Base-by-base conservation (phyloP, 2,113 vertebrate species). In the Copsychus sechellarum region DNA sequence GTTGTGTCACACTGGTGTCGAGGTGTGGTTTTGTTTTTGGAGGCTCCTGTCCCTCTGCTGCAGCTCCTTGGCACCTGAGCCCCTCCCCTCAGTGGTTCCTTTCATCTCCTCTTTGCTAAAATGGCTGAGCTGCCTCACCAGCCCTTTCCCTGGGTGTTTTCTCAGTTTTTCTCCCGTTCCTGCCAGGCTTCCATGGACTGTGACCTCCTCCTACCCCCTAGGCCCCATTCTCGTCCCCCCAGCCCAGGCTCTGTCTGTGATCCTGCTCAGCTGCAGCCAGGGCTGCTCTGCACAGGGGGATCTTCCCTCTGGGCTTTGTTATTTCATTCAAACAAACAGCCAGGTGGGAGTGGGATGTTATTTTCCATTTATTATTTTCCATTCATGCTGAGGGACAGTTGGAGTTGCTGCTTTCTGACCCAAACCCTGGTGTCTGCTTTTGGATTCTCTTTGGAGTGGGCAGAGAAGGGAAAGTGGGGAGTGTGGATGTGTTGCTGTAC, bases 331-430 rank as follows among this genome's bases (percentile, higher is more conserved):
- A 80, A 91, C 73, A 82, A 92, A 65, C 60, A 86, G 45, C 60
- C 70, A 74, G 74, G 58, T 73, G 82, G 48, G 78, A 62, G 66
- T 73, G 82, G 51, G 78, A 62, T 72, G 88, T 74, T 69, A 18
- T 77, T 95, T 95, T 93, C 94, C 78, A 56, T 92, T 86, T 38
- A 31, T n/a, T n/a, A n/a, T n/a, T n/a, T n/a, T n/a, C n/a, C n/a
- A n/a, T n/a, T n/a, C n/a, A n/a, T 40, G 45, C 66, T 88, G 78
- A 73, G 67, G 51, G 87, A 34, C 23, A 7, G 48, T 29, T 69
- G 88, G 88, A 88, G 33, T 40, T 78, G 47, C 36, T 83, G 43
- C 36, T 87, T 94, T 66, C 70, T 83, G 77, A 48, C 84, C 82
- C 62, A 94, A 85, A 82, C 33, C 12, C 7, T 58, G 48, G n/a